Evolutionary conservation across 2,113 vertebrate genomes (phyloP).

Genomic region (Heterotis niloticus): DNA sequence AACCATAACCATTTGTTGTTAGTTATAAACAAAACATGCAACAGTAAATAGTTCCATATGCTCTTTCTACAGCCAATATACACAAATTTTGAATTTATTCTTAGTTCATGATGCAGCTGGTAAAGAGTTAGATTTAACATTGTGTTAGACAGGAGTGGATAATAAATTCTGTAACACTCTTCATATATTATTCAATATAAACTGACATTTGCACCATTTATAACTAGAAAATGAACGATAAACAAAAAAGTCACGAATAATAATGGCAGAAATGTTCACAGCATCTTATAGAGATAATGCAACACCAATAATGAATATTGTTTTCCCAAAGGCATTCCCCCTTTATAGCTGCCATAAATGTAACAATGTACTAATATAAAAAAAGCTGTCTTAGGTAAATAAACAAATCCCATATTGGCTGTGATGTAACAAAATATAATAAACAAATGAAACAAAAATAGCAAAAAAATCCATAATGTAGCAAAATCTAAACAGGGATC

Average conservation of each 20-base stretch:
- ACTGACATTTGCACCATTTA: neutral
- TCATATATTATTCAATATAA: neutral
- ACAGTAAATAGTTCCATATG: too few species aligned
- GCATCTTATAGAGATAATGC: neutral
- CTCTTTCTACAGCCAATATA: neutral
- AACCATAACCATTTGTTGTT: too few species aligned
- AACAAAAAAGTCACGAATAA: neutral
- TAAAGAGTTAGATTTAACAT: neutral
- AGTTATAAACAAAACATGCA: too few species aligned
- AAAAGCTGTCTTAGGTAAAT: conserved; percentile 11
- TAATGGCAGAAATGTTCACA: conserved; percentile 7
- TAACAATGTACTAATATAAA: neutral
- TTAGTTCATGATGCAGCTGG: neutral
- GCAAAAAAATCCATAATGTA: conserved; percentile 18
- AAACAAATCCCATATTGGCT: conserved; percentile 2
- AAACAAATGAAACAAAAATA: conserved; percentile 19
- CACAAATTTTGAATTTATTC: neutral
- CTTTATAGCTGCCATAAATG: conserved; percentile 9
- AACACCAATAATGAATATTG: neutral
- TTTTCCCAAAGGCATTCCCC: neutral
- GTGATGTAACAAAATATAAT: conserved; percentile 5
- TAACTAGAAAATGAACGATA: neutral
- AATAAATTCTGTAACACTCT: neutral
- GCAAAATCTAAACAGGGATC: neutral
- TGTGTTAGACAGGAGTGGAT: neutral